Base-by-base conservation (phyloP, 2,888 invertebrate genomes). In the Sphaerophoria rueppellii region DNA sequence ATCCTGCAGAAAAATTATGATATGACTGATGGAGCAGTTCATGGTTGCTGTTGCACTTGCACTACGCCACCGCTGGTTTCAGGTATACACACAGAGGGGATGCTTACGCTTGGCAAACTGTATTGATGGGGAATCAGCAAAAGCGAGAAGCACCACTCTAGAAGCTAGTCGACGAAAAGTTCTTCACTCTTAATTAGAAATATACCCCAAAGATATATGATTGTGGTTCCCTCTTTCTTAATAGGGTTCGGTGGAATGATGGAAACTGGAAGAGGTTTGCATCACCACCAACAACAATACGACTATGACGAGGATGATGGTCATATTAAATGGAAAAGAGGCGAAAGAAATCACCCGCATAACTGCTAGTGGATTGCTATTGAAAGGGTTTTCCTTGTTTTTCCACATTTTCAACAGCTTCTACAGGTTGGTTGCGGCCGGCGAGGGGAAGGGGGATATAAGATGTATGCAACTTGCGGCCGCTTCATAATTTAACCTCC, bases 121-220 rank as follows among this genome's bases (percentile, higher is more conserved):
- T 82, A 86, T 82, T 78, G 86, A 86, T 86, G 86, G 86, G 86
- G 82, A 86, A 82, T 82, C 86, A 78, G 82, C 82, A 60, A 67
- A 67, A 24, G 63, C 69, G 61, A 67, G 67, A 79, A 85, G 80
- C 63, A 81, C 76, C 81, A 85, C 85, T 85, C 69, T 48, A 81
- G 69, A 61, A 80, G 75, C 43, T 80, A 72, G 75, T 80, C 72
- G 72, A 85, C 65, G 82, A 73, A 81, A 86, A 82, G 82, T 86
- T 86, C 77, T 78, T 82, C 81, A 71, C 80, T 75, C 82, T 86
- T 86, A 86, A 86, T 86, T 86, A 86, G 82, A 86, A 86, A 86
- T 74, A 77, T 78, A 82, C 77, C 86, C 82, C 74, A 78, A 82
- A 86, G 86, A 82, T 81, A 75, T 70, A 70, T 55, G 14, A 48